Conservation (phyloP, 2,888 invertebrate genomes). For the Pardosa pseudoannulata region DNA sequence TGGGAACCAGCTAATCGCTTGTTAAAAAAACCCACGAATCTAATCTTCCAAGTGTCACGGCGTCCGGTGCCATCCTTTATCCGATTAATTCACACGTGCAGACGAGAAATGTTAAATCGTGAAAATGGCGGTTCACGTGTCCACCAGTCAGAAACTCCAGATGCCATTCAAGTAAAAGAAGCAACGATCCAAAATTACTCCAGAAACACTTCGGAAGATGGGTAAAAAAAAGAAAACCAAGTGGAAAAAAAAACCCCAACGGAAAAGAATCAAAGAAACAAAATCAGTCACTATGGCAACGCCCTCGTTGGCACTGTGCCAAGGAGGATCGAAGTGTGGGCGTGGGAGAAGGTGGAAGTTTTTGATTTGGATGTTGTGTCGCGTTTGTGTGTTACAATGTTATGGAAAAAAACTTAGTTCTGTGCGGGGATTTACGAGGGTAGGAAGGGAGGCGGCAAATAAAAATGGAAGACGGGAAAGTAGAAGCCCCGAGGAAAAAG, state of each 20-base stretch:
- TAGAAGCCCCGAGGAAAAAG: background rate
- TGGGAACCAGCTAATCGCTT: no score
- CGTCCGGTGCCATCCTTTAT: no score
- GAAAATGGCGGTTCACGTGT: background rate
- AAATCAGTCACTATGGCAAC: background rate
- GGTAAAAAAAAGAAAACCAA: background rate
- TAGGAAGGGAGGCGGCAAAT: background rate
- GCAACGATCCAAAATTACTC: slow-evolving; percentile 1
- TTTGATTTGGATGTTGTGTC: background rate
- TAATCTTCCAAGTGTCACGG: no score
- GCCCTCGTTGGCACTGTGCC: background rate
- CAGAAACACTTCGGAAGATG: background rate
- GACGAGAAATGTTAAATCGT: background rate
- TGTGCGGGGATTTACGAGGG: background rate
- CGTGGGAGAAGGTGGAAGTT: background rate
- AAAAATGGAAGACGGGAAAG: background rate
- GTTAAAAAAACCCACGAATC: no score
- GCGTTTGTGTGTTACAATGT: background rate
- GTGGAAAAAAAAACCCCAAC: background rate
- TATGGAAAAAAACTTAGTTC: background rate
- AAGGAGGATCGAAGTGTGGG: background rate
- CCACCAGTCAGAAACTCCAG: background rate
- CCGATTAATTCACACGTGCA: no score
- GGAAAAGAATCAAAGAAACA: background rate
- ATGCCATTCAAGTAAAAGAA: background rate